Base-by-base conservation (phyloP, 2,888 invertebrate species). In the Perizoma flavofasciatum region DNA sequence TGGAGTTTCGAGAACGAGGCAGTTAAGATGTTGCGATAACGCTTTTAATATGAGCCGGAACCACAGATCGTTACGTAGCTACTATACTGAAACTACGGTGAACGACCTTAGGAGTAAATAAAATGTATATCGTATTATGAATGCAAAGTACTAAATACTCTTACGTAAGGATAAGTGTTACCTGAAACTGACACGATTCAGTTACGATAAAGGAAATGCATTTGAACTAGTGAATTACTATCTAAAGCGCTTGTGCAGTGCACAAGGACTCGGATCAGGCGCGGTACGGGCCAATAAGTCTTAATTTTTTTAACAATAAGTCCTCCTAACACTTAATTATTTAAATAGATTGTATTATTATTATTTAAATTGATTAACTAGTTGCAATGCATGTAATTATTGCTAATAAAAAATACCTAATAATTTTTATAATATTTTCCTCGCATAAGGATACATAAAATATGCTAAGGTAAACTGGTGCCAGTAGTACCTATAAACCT, bases 1-100 rank as follows among this genome's bases (percentile, higher is more conserved):
- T 81, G 79, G 85, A 89, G 88, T 89, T 91, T 91, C 81, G 82
- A 91, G 89, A 87, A 87, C 83, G 78, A 78, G 83, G 88, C 77
- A 87, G 91, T 91, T 91, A 88, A 91, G 91, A 92, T 91, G 78
- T 80, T 66, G 68, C 88, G 91, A 92, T 92, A 91, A 86, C 81
- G 71, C 82, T 85, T 88, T 90, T 91, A 90, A 91, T 92, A 91
- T 85, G 88, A 90, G 89, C 84, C 91, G 91, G 91, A 90, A 91
- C 83, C 78, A 75, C 76, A 71, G 57, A 47, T 37, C 43, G 43
- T 37, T 41, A 49, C 45, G 46, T 49, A 61, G 57, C 49, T 47
- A 50, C 56, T 57, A 54, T 22, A 39, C 9, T 43, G n/a, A n/a
- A n/a, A n/a, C n/a, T n/a, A n/a, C n/a, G 33, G 40, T 57, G n/a